These are phyloP conservation scores for Bradypodion pumilum DNA, from an alignment of 2,797 vertebrate species.

Conservation along the genomic window DNA sequence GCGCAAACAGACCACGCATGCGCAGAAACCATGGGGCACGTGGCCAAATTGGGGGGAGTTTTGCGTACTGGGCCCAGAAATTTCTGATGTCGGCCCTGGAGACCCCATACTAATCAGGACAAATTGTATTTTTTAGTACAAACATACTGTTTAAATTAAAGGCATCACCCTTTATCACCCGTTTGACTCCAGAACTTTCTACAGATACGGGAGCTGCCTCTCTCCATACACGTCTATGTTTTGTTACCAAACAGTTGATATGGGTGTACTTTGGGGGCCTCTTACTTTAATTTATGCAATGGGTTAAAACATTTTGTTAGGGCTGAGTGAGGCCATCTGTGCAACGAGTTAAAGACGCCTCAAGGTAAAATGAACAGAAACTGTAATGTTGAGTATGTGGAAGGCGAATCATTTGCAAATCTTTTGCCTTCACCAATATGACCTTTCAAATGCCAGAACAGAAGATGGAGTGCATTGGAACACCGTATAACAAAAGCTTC, in stretches of 20 bases:
- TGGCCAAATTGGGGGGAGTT: too few species aligned
- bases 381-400: conserved; percentile 70
- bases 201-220: conserved; percentile 1
- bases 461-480: conserved; percentile 67
- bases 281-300: conserved; percentile 81
- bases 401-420: conserved; percentile 65
- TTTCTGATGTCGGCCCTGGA: too few species aligned
- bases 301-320: conserved; percentile 80
- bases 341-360: conserved; percentile 78
- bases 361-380: conserved; percentile 76
- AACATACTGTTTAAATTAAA: not conserved
- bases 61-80: too few species aligned
- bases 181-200: not conserved
- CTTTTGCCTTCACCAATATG: conserved; percentile 70
- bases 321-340: conserved; percentile 82
- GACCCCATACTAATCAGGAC: not conserved
- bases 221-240: not conserved
- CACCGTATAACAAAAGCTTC: too few species aligned
- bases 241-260: conserved; percentile 62
- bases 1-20: too few species aligned
- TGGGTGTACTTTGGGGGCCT: conserved; percentile 71
- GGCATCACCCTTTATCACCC: not conserved
- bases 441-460: conserved; percentile 72
- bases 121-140: not conserved
- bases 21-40: too few species aligned